phyloP scores from a whole-genome alignment of 2,888 invertebrate species.

The Acanthacorydalis orientalis region DNA sequence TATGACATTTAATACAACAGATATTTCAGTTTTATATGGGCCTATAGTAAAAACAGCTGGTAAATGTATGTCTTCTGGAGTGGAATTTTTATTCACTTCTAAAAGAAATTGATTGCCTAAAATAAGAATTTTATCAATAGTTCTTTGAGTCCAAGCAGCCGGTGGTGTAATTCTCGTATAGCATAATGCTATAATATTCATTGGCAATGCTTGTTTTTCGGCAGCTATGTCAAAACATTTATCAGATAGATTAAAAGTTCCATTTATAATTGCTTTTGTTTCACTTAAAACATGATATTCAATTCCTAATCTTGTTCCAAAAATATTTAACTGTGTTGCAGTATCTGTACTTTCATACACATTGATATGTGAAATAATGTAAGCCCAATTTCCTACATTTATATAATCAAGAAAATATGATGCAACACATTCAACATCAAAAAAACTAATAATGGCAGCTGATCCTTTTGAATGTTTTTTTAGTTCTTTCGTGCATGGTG shows the following conservation, averaged over 20 bases:
- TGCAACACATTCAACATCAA: constrained; percentile 30
- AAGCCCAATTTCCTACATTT: constrained; percentile 31
- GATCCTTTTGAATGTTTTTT: constrained; percentile 32
- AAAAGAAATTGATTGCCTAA: constrained; percentile 37
- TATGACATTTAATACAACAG: constrained; percentile 34
- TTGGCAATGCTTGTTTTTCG: constrained; percentile 41
- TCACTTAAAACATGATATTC: constrained; percentile 36
- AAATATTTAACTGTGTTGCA: constrained; percentile 31
- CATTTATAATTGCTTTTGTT: constrained; percentile 37
- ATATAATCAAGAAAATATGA: constrained; percentile 33
- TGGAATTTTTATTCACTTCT: constrained; percentile 13
- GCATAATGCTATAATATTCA: constrained; percentile 39
- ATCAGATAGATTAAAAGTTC: constrained; percentile 39
- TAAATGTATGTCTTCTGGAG: constrained; percentile 24
- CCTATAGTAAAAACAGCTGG: constrained; percentile 38
- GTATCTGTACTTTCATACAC: constrained; percentile 29
- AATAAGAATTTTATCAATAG: constrained; percentile 38
- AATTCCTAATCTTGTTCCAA: no score
- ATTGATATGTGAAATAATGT: constrained; percentile 29
- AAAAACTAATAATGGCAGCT: constrained; percentile 37
- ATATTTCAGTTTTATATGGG: constrained; percentile 38
- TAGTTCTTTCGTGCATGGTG: constrained; percentile 33
- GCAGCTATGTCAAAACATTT: constrained; percentile 38
- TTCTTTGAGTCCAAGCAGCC: constrained; percentile 38
- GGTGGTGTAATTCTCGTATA: constrained; percentile 48